A percentile compares a stretch with the other conserved stretches of the same genome.
Evolutionary conservation across 2,113 vertebrate species (phyloP).

Genomic region (Oryzias javanicus): DNA sequence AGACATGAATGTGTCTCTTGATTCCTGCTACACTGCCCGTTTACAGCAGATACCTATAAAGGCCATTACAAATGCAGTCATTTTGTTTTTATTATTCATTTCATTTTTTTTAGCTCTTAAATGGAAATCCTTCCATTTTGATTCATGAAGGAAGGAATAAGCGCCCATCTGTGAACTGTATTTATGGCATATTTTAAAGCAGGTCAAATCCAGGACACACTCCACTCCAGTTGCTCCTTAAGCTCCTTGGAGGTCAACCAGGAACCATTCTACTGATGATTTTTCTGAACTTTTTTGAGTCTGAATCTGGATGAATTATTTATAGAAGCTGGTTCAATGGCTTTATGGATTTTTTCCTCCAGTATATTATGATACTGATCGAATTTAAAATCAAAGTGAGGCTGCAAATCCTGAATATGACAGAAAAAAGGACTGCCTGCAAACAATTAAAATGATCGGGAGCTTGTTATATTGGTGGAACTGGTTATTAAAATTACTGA

Average conservation of each 20-base stretch:
- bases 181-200: constrained; percentile 33
- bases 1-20: constrained; percentile 9
- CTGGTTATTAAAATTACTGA: too few relatives aligned
- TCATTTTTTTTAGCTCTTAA: constrained; percentile 6
- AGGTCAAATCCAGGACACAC: constrained; percentile 33
- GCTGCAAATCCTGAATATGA: neutral
- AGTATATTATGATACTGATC: neutral
- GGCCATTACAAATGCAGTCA: neutral
- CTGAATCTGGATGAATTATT: neutral
- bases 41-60: neutral
- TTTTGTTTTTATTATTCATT: constrained; percentile 15
- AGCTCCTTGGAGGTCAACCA: constrained; percentile 15
- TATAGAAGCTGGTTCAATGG: constrained; percentile 1
- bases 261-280: constrained; percentile 12
- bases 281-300: constrained; percentile 14
- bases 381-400: neutral
- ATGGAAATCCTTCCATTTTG: constrained; percentile 18
- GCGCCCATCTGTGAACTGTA: constrained; percentile 26
- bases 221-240: constrained; percentile 7
- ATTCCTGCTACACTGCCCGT: constrained; percentile 3
- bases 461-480: too few relatives aligned
- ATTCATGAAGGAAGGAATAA: constrained; percentile 39
- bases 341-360: constrained; percentile 1
- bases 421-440: too few relatives aligned
- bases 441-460: too few relatives aligned